Percentiles rank a stretch among this genome's conserved stretches.
phyloP scores from a whole-genome alignment of 2,113 vertebrate species.

The Coturnix japonica region DNA sequence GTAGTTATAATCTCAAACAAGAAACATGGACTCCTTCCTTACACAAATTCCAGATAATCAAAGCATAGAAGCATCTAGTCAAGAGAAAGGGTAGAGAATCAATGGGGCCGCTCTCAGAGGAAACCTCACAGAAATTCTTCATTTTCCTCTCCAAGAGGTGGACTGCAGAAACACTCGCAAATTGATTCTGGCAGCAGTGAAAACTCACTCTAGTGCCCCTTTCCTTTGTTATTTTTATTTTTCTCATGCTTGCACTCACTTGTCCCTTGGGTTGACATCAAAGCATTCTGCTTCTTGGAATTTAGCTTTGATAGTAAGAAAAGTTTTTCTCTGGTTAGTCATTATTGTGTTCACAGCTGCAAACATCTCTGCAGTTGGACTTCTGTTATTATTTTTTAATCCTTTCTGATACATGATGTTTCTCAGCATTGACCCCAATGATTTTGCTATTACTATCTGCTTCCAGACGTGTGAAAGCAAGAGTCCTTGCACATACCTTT shows the following conservation, averaged over 20 bases:
- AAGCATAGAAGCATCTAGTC: neutral
- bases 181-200: neutral
- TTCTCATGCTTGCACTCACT: conserved; percentile 4
- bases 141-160: neutral
- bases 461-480: neutral
- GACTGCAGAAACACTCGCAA: neutral
- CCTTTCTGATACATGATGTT: neutral
- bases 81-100: neutral
- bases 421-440: neutral
- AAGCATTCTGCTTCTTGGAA: conserved; percentile 23
- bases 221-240: conserved; percentile 26
- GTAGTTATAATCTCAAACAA: neutral
- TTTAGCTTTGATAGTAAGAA: conserved; percentile 16
- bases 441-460: conserved; percentile 27
- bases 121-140: neutral
- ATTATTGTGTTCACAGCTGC: conserved; percentile 1
- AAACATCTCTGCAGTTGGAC: neutral
- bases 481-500: neutral
- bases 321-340: conserved; percentile 18
- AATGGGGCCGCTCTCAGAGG: neutral
- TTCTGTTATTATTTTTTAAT: neutral
- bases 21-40: neutral
- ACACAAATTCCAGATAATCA: neutral
- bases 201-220: neutral
- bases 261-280: conserved; percentile 42